phyloP scores from a whole-genome alignment of 2,113 vertebrate genomes.

The Petrocephalus microphthalmus region DNA sequence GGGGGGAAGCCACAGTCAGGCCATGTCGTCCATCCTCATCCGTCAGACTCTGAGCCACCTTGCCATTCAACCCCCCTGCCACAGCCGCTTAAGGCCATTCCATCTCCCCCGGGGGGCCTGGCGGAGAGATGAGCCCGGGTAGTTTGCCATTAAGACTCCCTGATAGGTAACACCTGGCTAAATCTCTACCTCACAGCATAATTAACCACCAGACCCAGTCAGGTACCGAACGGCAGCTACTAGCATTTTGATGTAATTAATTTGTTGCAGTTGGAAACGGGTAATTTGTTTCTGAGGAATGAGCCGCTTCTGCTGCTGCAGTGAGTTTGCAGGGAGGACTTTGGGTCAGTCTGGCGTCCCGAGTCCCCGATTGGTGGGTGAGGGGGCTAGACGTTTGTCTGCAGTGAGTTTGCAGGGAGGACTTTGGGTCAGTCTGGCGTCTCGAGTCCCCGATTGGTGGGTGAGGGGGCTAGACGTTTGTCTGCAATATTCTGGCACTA shows the following conservation, averaged over 20 bases:
- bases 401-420: too few relatives aligned
- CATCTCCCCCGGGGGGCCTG: not conserved
- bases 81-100: not conserved
- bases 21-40: not conserved
- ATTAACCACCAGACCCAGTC: not conserved
- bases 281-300: too few relatives aligned
- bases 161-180: not conserved
- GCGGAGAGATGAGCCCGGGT: not conserved
- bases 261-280: too few relatives aligned
- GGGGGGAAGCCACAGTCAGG: not conserved
- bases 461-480: not conserved
- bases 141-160: not conserved
- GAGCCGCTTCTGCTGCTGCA: too few relatives aligned
- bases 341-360: too few relatives aligned
- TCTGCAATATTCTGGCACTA: not conserved
- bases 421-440: too few relatives aligned
- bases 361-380: too few relatives aligned
- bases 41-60: not conserved
- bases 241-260: not conserved
- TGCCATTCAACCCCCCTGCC: not conserved
- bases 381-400: too few relatives aligned
- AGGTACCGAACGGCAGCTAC: not conserved
- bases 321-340: too few relatives aligned
- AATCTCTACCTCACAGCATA: not conserved
- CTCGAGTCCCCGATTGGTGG: not conserved